A percentile compares a stretch with the other conserved stretches of the same genome.
Conservation (phyloP, 1,140 invertebrate species). For the Eumaeus atala region DNA sequence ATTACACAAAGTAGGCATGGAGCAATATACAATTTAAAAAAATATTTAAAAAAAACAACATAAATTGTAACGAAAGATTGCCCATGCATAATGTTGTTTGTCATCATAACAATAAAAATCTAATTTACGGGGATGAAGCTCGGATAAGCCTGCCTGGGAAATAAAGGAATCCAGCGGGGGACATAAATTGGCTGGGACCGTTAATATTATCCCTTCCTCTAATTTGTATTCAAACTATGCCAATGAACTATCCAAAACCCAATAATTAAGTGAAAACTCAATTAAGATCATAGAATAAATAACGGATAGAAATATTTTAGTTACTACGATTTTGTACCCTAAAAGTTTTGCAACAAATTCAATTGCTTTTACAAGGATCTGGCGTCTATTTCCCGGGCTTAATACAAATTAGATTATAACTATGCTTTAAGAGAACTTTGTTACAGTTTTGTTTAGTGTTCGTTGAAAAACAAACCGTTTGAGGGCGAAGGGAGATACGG, state of each 20-base stretch:
- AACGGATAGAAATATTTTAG: not conserved
- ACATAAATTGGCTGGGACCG: constrained; percentile 2
- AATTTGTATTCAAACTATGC: constrained; percentile 11
- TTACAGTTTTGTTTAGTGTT: too few species aligned
- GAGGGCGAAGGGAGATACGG: too few species aligned
- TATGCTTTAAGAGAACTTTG: too few species aligned
- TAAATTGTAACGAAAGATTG: not conserved
- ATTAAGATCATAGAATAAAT: constrained; percentile 2
- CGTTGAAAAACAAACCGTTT: too few species aligned
- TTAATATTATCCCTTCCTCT: constrained; percentile 4
- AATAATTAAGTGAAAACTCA: constrained; percentile 8
- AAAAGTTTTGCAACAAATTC: too few species aligned
- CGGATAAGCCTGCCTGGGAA: not conserved
- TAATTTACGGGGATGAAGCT: constrained; percentile 6
- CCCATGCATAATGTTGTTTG: not conserved
- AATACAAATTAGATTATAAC: too few species aligned
- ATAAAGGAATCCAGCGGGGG: constrained; percentile 2
- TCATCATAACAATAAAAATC: constrained; percentile 3
- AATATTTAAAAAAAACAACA: not conserved
- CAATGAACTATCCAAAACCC: constrained; percentile 10
- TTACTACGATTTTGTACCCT: too few species aligned
- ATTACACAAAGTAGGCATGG: too few species aligned
- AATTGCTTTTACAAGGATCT: too few species aligned
- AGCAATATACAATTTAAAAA: too few species aligned
- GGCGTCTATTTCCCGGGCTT: too few species aligned